Percentiles rank a stretch among this genome's conserved stretches.
Conservation (phyloP, 1,140 invertebrate species). For the Zaprionus kolodkinae region DNA sequence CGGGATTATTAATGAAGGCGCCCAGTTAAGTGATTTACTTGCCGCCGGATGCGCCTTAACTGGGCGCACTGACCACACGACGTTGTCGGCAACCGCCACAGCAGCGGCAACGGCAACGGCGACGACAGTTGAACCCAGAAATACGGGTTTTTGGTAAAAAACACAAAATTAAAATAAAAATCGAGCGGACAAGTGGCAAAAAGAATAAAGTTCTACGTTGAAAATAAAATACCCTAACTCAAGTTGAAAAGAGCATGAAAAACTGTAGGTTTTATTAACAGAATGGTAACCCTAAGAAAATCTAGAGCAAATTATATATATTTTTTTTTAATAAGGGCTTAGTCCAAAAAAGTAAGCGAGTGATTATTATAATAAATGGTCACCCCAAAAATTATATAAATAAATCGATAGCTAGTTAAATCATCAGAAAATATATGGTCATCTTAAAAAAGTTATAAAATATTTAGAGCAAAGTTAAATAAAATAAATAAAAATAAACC, state of each 20-base stretch:
- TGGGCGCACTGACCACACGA: conserved; percentile 36
- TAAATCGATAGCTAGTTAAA: no score
- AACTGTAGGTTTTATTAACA: neutral
- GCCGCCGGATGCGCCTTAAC: conserved; percentile 62
- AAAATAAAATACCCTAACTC: neutral
- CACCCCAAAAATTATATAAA: no score
- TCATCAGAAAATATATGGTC: no score
- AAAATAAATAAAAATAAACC: no score
- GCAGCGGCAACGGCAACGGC: conserved; percentile 26
- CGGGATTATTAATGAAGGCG: conserved; percentile 78
- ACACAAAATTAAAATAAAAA: conserved; percentile 22
- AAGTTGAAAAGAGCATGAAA: neutral
- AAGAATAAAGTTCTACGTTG: neutral
- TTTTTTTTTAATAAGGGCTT: no score
- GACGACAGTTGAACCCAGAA: conserved; percentile 38
- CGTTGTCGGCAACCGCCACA: conserved; percentile 23
- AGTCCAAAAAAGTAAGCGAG: no score
- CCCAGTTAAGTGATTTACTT: conserved; percentile 79
- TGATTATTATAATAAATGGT: no score
- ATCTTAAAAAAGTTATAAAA: no score
- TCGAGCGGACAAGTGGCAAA: neutral
- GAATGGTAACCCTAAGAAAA: neutral
- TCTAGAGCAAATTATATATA: no score
- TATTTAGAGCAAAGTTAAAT: no score
- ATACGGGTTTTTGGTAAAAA: conserved; percentile 17